A percentile compares a stretch with the other conserved stretches of the same genome.
phyloP scores from a whole-genome alignment of 2,797 vertebrate species.

The Furcifer pardalis region DNA sequence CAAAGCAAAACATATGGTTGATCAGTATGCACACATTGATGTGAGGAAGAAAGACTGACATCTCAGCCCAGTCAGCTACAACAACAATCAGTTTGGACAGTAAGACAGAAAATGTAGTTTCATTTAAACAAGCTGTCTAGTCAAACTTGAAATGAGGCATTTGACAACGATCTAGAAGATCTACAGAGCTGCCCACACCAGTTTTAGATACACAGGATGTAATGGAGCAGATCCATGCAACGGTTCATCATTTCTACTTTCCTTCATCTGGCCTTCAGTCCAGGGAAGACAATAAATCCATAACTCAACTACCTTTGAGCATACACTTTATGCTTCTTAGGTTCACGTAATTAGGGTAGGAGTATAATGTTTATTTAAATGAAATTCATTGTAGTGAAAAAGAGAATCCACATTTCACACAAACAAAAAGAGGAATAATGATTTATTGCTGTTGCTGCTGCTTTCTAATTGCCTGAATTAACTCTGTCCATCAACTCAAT shows the following conservation, averaged over 20 bases:
- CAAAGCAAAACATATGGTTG: not conserved
- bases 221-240: not conserved
- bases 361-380: too few relatives aligned
- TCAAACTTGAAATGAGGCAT: conserved; percentile 13
- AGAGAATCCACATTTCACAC: not conserved
- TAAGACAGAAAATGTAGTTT: not conserved
- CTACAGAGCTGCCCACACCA: not conserved
- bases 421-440: not conserved
- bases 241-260: not conserved
- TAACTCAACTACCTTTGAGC: not conserved
- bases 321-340: not conserved
- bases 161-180: not conserved
- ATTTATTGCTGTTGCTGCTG: too few relatives aligned
- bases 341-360: not conserved
- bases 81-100: not conserved
- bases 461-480: too few relatives aligned
- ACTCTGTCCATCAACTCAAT: too few relatives aligned
- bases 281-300: not conserved
- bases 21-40: not conserved
- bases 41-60: not conserved
- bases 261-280: not conserved
- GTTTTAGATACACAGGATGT: not conserved
- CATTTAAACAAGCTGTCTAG: conserved; percentile 11
- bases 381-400: not conserved
- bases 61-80: not conserved